Evolutionary conservation across 2,113 vertebrate species (phyloP), one percentile per base, ranked within the genome.

Genomic region (Mastomys coucha): DNA sequence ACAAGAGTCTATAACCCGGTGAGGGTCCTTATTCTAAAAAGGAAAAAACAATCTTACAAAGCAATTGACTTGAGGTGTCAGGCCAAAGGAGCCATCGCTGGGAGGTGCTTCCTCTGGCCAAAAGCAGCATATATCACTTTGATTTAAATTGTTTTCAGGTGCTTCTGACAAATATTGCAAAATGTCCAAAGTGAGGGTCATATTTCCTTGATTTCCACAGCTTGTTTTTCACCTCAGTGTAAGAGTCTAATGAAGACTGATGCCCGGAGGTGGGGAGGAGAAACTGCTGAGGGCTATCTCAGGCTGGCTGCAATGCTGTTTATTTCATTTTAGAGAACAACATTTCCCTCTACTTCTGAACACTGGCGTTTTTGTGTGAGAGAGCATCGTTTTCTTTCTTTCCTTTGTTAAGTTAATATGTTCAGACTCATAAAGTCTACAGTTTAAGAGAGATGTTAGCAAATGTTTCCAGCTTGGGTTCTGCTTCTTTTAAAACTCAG

Each of bases 141-240:
- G 90, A 84, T 56, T 17, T 87, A 76, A 78, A 75, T 89, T 85
- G 56, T 94, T 95, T 76, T 88, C 58, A 75, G 63, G 42, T 60
- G 26, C 81, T 97, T 89, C 91, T 97, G 91, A 93, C 58, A 93
- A 94, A 70, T n/a, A 58, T 92, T 65, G 76, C 24, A 86, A 85
- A 58, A 60, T 75, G 82, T 85, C n/a, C 80, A 76, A 88, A 93
- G 73, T 45, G n/a, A 92, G 77, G 65, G 60, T 85, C 33, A 51
- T 88, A 53, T 42, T 85, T 81, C 86, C 91, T 90, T 19, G 2
- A 70, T 13, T 82, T 67, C 42, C 49, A 56, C 60, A 72, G 67
- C 49, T 88, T 39, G 17, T 22, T 60, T 28, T 80, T 39, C 17
- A 45, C 45, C 10, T 94, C 12, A 7, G 0, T 42, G n/a, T 58